Evolutionary conservation across 2,113 vertebrate species (phyloP), one percentile per base, ranked within the genome.

Genomic region (Colossoma macropomum): DNA sequence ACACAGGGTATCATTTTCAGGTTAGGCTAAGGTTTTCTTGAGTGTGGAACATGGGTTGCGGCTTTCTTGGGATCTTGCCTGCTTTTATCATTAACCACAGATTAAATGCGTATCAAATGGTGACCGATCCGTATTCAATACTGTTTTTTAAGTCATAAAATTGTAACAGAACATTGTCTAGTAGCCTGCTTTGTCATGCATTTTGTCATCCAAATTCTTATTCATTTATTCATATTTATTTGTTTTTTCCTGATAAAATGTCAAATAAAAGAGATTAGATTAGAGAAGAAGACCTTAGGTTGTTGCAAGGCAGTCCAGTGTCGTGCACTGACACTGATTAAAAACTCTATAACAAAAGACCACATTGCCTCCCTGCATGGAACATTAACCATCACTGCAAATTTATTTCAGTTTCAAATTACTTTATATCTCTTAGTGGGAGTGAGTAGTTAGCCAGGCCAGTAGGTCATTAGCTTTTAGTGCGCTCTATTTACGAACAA

Each of bases 1-100:
- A 78, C 60, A 50, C 60, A 56, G 34, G 66, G 17, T 73, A 78
- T 82, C 28, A 54, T 17, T 1, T 50, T 79, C 65, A 19, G 60
- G 21, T 63, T 66, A 21, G 23, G 32, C 1, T 45, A 50, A 74
- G 27, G 25, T 74, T 0, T 25, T 34, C 71, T 34, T 11, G 11
- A 30, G n/a, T 28, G 38, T 45, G 45, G 76, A 66, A 78, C 19
- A 77, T 28, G 25, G 38, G 12, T 25, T 34, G 10, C 34, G 12
- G 19, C 27, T 19, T 34, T 38, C 10, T 17, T 32, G 16, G 28
- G 16, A 13, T 68, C 27, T 1, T 68, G n/a, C 27, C 50, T 23
- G 17, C 59, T 21, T 60, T 80, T 72, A 13, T 28, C 62, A 30
- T 74, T 63, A 68, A 34, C 9, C 8, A 19, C 30, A 17, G 63